phyloP scores from a whole-genome alignment of 2,888 invertebrate genomes.

The Microctonus hyperodae region DNA sequence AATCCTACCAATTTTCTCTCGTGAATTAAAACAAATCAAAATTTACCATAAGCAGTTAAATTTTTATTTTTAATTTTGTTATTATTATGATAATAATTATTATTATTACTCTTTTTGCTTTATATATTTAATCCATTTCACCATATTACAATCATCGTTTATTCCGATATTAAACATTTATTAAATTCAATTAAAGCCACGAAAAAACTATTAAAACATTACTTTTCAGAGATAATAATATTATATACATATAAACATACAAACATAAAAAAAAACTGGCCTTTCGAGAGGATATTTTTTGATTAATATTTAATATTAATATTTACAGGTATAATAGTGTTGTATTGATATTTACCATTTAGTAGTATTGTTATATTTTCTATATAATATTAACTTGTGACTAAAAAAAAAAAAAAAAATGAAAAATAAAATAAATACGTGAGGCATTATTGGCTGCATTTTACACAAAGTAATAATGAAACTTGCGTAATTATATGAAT shows the following conservation, averaged over 20 bases:
- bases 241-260: neutral
- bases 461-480: neutral
- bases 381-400: neutral
- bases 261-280: conserved; percentile 16
- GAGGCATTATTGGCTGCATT: neutral
- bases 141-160: neutral
- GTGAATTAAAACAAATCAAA: neutral
- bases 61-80: neutral
- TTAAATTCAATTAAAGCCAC: conserved; percentile 22
- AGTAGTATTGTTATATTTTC: conserved; percentile 47
- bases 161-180: neutral
- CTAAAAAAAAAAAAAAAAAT: too few relatives aligned
- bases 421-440: too few relatives aligned
- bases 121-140: neutral
- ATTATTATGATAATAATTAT: neutral
- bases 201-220: conserved; percentile 34
- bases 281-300: conserved; percentile 52
- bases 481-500: neutral
- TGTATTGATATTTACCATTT: conserved; percentile 28
- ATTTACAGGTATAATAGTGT: conserved; percentile 41
- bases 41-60: neutral
- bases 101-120: neutral
- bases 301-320: conserved; percentile 60
- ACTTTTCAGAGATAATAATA: conserved; percentile 1
- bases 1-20: neutral